Conservation (phyloP, 2,888 invertebrate species). For the Orchesella flavescens region DNA sequence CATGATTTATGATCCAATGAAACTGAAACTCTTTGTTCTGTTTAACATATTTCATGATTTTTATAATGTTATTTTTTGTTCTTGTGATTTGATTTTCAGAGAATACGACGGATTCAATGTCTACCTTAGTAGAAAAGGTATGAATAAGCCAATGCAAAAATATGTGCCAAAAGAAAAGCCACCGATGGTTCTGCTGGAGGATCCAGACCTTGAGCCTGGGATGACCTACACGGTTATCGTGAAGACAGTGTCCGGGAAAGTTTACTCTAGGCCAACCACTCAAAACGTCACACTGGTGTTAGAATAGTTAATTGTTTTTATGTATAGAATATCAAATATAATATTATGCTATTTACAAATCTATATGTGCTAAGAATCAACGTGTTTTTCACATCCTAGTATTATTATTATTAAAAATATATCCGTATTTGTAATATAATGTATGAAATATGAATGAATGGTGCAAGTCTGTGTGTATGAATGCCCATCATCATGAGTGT, state of each 20-base stretch:
- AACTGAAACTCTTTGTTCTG: no score
- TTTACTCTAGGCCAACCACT: conserved; percentile 56
- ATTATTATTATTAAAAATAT: not conserved
- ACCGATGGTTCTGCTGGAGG: conserved; percentile 59
- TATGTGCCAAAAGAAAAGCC: conserved; percentile 62
- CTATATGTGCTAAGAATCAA: conserved; percentile 3
- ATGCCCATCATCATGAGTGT: no score
- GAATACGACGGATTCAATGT: conserved; percentile 65
- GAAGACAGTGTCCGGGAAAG: conserved; percentile 66
- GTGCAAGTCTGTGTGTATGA: not conserved
- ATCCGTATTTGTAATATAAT: not conserved
- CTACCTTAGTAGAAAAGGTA: conserved; percentile 58
- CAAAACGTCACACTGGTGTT: conserved; percentile 62
- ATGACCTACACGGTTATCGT: conserved; percentile 63
- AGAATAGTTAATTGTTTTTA: conserved; percentile 27
- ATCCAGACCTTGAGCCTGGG: conserved; percentile 51
- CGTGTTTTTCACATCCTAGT: conserved; percentile 22
- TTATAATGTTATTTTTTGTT: no score
- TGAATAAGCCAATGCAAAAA: conserved; percentile 64
- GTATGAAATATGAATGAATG: not conserved
- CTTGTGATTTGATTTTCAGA: conserved; percentile 35
- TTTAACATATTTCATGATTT: no score
- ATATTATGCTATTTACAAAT: not conserved
- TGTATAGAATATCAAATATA: conserved; percentile 12
- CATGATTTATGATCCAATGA: no score